These are phyloP conservation scores for Platorchestia sp. DNA, from an alignment of 1,140 invertebrate genomes.

Conservation along the genomic window DNA sequence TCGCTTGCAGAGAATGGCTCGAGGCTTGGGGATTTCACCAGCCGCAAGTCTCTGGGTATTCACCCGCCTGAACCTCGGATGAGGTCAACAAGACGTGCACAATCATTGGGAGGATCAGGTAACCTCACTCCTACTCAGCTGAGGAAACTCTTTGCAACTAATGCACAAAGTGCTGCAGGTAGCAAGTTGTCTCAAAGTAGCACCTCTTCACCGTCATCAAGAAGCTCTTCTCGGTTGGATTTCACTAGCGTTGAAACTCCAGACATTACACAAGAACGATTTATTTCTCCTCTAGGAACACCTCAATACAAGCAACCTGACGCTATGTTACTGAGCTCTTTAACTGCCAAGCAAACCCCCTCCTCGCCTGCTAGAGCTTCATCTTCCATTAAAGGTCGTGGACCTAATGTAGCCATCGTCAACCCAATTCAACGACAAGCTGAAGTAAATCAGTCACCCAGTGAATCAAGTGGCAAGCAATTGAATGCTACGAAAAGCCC, in stretches of 20 bases:
- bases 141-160: background rate
- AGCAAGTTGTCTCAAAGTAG: background rate
- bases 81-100: constrained; percentile 3
- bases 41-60: constrained; percentile 28
- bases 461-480: background rate
- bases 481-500: constrained; percentile 57
- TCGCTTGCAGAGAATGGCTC: constrained; percentile 35
- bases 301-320: constrained; percentile 45
- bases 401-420: constrained; percentile 62
- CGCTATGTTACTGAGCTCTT: constrained; percentile 11
- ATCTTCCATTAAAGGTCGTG: constrained; percentile 49
- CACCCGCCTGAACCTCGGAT: background rate
- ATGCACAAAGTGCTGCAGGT: background rate
- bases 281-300: constrained; percentile 61
- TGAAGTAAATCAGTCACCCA: background rate
- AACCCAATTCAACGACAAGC: constrained; percentile 58
- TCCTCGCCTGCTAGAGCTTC: constrained; percentile 30
- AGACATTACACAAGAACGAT: constrained; percentile 60
- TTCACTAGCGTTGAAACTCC: constrained; percentile 62
- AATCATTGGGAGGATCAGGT: background rate
- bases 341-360: background rate
- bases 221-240: constrained; percentile 63
- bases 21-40: constrained; percentile 21
- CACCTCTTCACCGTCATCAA: constrained; percentile 54
- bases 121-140: constrained; percentile 12